Evolutionary conservation across 2,797 vertebrate species (phyloP), one percentile per base, ranked within the genome.

Genomic region (Acanthurus tractus): DNA sequence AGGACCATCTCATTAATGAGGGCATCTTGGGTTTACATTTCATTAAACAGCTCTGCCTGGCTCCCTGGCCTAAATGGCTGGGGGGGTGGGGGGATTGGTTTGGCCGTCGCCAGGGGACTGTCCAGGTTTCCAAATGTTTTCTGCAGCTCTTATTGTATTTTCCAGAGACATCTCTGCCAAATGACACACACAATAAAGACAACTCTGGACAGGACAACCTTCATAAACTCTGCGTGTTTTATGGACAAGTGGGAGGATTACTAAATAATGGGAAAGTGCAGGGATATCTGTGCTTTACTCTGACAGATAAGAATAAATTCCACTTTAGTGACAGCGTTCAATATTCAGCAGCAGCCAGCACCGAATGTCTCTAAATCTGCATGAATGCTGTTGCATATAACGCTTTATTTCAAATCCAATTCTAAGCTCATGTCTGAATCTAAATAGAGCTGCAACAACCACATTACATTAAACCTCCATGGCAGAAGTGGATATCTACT

Each of bases 11-110:
- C 85, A 76, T 86, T 91, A 91, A 88, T 79, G 70, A 82, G 85
- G 80, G 61, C 66, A 72, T 79, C 71, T 78, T 68, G 70, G 74
- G 55, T 87, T 92, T 93, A 89, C 87, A 83, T 93, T 86, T 90
- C 86, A 85, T 90, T 89, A 89, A 73, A 71, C 76, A 63, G 44
- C 48, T 57, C 55, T 71, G 67, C 67, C 50, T 42, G 59, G 53
- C 74, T 81, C 80, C 23, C 45, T 5, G 69, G 58, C 59, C 72
- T 70, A 63, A 74, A 80, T 63, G 70, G 53, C 76, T 50, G 1
- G 9, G 15, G 42, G 44, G 40, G 1, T 6, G 44, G 52, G 49
- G 3, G 56, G 36, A 17, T 8, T 11, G 29, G 38, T 38, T 59
- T 22, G 34, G 34, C 50, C 36, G 38, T 48, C 3, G 3, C 13